Conservation (phyloP, 2,113 vertebrate species). For the Cynoglossus semilaevis region DNA sequence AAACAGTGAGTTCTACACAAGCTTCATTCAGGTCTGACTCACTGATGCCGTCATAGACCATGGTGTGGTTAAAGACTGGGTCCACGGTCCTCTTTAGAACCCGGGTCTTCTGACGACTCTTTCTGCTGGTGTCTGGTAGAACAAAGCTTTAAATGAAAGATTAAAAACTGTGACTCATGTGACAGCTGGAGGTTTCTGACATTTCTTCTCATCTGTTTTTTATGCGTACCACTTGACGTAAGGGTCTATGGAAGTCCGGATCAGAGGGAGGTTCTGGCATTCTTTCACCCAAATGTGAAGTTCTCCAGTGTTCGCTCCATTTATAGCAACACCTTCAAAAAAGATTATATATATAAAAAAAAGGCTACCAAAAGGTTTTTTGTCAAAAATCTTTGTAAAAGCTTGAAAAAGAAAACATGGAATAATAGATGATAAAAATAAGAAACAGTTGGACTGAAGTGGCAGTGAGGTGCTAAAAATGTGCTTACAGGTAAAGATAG, state of each 20-base stretch:
- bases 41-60: conserved; percentile 95
- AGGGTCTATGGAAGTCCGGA: conserved; percentile 84
- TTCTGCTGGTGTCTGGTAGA: conserved; percentile 93
- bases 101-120: conserved; percentile 94
- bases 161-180: neutral
- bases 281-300: conserved; percentile 97
- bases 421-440: no score
- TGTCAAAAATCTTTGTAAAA: no score
- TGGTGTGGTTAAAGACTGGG: conserved; percentile 93
- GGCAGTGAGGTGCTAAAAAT: no score
- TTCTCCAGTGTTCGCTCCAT: conserved; percentile 79
- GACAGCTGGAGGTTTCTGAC: no score
- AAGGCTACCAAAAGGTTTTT: no score
- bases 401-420: no score
- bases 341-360: neutral
- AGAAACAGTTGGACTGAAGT: no score
- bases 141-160: conserved; percentile 70
- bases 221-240: conserved; percentile 90
- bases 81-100: conserved; percentile 82
- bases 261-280: conserved; percentile 84
- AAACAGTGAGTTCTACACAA: conserved; percentile 92
- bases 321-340: conserved; percentile 69
- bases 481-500: no score
- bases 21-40: conserved; percentile 86
- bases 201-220: neutral